Percentiles rank a stretch among this genome's conserved stretches.
These are phyloP conservation scores for Aurelia sp. DNA, from an alignment of 30 jellyfish, hydroid and myxozoan species.

Conservation along the genomic window DNA sequence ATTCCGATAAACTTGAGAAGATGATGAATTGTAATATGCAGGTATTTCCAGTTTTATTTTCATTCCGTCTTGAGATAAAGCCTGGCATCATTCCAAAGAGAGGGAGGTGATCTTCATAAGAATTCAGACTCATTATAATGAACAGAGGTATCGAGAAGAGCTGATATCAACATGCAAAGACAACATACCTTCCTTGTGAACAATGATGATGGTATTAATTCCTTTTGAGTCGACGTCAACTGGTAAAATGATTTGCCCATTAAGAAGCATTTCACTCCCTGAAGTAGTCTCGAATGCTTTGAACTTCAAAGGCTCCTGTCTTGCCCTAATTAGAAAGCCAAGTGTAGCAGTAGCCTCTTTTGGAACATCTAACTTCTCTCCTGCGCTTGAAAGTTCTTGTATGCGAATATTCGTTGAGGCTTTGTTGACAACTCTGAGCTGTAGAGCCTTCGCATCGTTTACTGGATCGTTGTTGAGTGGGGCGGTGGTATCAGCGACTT, in stretches of 20 bases:
- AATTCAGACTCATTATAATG: too few relatives aligned
- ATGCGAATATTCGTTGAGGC: constrained; percentile 38
- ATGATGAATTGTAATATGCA: constrained; percentile 96
- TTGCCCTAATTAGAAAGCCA: constrained; percentile 74
- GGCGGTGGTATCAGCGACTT: constrained; percentile 34
- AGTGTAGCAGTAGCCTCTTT: constrained; percentile 91
- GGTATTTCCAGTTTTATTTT: constrained; percentile 52
- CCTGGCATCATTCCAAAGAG: too few relatives aligned
- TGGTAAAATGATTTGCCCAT: constrained; percentile 84
- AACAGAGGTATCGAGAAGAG: too few relatives aligned
- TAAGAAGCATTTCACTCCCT: constrained; percentile 67
- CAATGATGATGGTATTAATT: constrained; percentile 61
- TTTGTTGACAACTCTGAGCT: constrained; percentile 50
- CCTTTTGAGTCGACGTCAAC: constrained; percentile 80
- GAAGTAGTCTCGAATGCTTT: constrained; percentile 81
- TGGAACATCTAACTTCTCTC: constrained; percentile 93
- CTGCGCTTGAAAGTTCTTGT: constrained; percentile 81
- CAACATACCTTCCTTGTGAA: constrained; percentile 73
- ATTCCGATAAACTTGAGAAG: constrained; percentile 82
- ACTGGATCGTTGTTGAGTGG: constrained; percentile 21
- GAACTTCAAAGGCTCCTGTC: constrained; percentile 89
- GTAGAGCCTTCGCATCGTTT: constrained; percentile 43
- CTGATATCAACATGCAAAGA: too few relatives aligned
- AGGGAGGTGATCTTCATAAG: too few relatives aligned
- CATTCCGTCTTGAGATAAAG: neutral